Percentiles rank a stretch among this genome's conserved stretches.
phyloP scores from a whole-genome alignment of 2,888 invertebrate species.

The Agrotis exclamationis region DNA sequence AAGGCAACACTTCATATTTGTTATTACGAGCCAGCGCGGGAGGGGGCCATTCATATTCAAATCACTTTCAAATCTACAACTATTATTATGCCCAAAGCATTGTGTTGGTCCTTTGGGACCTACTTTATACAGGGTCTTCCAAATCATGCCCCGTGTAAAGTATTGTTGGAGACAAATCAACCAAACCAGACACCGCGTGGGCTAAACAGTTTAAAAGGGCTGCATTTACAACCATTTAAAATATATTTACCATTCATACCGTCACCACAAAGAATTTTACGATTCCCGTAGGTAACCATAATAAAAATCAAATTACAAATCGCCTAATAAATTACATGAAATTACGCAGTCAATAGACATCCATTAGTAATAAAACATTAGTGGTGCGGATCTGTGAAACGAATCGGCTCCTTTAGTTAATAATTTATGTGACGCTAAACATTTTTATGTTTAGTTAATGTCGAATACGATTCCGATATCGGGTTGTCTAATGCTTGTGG shows the following conservation, averaged over 20 bases:
- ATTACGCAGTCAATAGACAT: conserved; percentile 80
- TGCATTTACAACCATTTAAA: conserved; percentile 88
- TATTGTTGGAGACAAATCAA: conserved; percentile 79
- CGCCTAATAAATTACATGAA: conserved; percentile 75
- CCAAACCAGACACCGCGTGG: conserved; percentile 73
- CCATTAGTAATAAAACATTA: conserved; percentile 88
- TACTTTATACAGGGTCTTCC: conserved; percentile 89
- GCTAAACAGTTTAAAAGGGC: conserved; percentile 80
- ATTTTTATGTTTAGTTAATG: conserved; percentile 89
- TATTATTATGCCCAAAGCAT: conserved; percentile 89
- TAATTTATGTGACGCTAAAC: conserved; percentile 89
- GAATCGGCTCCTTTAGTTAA: conserved; percentile 86
- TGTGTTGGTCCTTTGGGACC: conserved; percentile 89
- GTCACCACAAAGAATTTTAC: conserved; percentile 80
- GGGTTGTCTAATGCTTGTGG: conserved; percentile 87
- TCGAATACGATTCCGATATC: conserved; percentile 85
- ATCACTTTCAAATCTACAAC: conserved; percentile 91
- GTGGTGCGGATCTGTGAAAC: conserved; percentile 81
- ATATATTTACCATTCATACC: conserved; percentile 82
- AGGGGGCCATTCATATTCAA: conserved; percentile 91
- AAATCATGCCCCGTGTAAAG: conserved; percentile 85
- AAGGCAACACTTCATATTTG: conserved; percentile 90
- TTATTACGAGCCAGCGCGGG: conserved; percentile 88
- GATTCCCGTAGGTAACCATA: conserved; percentile 77
- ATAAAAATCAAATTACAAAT: conserved; percentile 74